Conservation (phyloP, 2,797 vertebrate genomes). For the Typhlichthys eigenmanni region DNA sequence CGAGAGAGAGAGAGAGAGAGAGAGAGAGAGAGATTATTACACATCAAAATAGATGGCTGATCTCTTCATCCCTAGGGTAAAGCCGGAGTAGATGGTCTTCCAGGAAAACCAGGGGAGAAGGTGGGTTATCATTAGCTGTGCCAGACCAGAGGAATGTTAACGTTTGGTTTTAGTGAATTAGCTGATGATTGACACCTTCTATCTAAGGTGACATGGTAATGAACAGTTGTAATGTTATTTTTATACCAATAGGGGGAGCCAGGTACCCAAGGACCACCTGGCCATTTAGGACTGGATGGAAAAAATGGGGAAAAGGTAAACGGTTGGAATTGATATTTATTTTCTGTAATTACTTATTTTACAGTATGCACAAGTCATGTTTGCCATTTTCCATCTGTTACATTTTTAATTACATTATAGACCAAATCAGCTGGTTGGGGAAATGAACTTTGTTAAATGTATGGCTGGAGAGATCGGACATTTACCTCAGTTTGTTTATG, state of each 20-base stretch:
- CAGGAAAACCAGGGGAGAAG: conserved; percentile 58
- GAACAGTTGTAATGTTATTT: conserved; percentile 15
- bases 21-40: neutral
- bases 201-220: no score
- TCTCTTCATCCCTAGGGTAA: conserved; percentile 47
- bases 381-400: no score
- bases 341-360: neutral
- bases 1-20: no score
- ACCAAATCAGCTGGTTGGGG: no score
- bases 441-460: neutral
- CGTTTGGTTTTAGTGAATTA: no score
- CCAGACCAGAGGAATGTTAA: neutral
- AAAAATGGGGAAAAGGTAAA: conserved; percentile 73
- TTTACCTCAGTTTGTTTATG: neutral
- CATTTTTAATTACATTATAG: no score
- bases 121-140: conserved; percentile 38
- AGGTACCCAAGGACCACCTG: conserved; percentile 74
- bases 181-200: no score
- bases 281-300: conserved; percentile 75
- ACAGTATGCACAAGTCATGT: neutral
- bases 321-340: conserved; percentile 9
- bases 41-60: neutral
- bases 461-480: neutral
- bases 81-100: conserved; percentile 47
- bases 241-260: conserved; percentile 72